These are phyloP conservation scores for Spinibarbus caldwelli DNA, from an alignment of 2,797 vertebrate species.

Conservation along the genomic window DNA sequence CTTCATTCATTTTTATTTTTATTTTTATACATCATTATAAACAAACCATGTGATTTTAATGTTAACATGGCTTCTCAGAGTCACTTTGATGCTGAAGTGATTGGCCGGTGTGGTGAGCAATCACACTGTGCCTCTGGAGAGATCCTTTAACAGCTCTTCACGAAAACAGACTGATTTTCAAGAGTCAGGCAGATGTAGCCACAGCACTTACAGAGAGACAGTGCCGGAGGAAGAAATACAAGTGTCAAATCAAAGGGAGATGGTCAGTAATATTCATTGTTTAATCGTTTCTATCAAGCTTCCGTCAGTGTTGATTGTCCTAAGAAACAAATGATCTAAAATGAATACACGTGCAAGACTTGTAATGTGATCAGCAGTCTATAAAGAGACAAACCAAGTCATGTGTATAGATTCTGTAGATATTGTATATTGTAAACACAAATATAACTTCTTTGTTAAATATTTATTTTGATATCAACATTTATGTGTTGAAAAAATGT, in stretches of 20 bases:
- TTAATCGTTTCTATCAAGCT: slow-evolving; percentile 35
- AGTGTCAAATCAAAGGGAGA: slow-evolving; percentile 45
- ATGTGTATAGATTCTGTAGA: slow-evolving; percentile 39
- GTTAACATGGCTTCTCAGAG: slow-evolving; percentile 55
- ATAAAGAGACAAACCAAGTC: not conserved
- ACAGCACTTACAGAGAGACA: slow-evolving; percentile 30
- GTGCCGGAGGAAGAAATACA: slow-evolving; percentile 7
- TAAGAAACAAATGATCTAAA: slow-evolving; percentile 34
- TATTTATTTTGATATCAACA: slow-evolving; percentile 34
- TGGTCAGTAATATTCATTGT: slow-evolving; percentile 31
- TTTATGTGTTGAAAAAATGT: not conserved
- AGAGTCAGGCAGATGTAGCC: slow-evolving; percentile 65
- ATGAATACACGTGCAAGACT: slow-evolving; percentile 25
- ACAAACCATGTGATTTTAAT: slow-evolving; percentile 43
- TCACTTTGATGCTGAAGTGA: slow-evolving; percentile 76
- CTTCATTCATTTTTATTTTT: slow-evolving; percentile 26
- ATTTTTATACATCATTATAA: slow-evolving; percentile 34
- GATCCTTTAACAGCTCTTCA: slow-evolving; percentile 64
- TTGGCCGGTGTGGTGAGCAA: slow-evolving; percentile 78
- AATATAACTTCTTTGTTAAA: slow-evolving; percentile 28
- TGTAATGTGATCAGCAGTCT: not conserved
- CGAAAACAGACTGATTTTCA: slow-evolving; percentile 71
- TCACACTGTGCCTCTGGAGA: slow-evolving; percentile 73
- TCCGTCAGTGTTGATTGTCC: slow-evolving; percentile 17
- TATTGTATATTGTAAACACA: slow-evolving; percentile 43